These are phyloP conservation scores for Brenthis daphne DNA, from an alignment of 2,888 invertebrate species.

Conservation along the genomic window DNA sequence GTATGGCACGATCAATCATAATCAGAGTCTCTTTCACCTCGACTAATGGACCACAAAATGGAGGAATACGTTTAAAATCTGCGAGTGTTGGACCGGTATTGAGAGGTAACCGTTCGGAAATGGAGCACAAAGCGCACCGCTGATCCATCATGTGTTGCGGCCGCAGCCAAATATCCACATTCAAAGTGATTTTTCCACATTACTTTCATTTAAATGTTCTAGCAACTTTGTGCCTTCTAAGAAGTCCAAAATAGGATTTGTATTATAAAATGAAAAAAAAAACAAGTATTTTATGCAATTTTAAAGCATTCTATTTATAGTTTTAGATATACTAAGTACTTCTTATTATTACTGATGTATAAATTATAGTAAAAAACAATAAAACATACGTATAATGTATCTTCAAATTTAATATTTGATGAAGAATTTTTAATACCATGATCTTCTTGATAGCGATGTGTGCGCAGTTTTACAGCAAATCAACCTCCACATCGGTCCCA, in stretches of 20 bases:
- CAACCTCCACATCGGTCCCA: constrained; percentile 54
- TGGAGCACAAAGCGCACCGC: constrained; percentile 66
- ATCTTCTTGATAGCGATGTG: constrained; percentile 47
- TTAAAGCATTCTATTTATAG: no score
- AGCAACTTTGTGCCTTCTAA: not conserved
- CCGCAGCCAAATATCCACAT: constrained; percentile 27
- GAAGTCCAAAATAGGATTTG: no score
- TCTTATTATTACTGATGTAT: no score
- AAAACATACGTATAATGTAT: not conserved
- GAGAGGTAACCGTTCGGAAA: constrained; percentile 78
- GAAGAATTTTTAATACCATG: constrained; percentile 72
- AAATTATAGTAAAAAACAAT: no score
- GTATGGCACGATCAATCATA: constrained; percentile 78
- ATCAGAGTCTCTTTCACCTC: constrained; percentile 79
- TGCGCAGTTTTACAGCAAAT: constrained; percentile 51
- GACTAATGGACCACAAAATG: constrained; percentile 80
- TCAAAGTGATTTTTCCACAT: constrained; percentile 22
- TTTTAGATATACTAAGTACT: no score
- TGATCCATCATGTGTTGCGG: constrained; percentile 75
- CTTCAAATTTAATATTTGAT: constrained; percentile 40
- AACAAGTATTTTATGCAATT: no score
- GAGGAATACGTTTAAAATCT: constrained; percentile 78
- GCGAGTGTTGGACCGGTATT: constrained; percentile 68
- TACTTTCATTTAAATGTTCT: not conserved
- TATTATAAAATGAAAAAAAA: no score